These are phyloP conservation scores for Mycogona germanica DNA, from an alignment of 2,888 invertebrate genomes.

Conservation along the genomic window DNA sequence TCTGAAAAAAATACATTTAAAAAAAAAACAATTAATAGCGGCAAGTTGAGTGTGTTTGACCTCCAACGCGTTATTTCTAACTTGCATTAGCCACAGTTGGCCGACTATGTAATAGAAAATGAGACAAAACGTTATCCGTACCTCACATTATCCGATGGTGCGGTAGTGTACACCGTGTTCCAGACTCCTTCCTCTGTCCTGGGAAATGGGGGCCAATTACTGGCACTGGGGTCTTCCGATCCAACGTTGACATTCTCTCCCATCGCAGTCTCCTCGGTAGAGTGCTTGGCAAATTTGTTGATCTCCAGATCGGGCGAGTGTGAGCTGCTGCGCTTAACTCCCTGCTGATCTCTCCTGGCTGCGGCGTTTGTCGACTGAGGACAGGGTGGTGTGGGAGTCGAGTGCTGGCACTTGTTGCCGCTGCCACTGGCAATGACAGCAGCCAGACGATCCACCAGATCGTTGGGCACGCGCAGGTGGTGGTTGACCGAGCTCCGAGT, in stretches of 20 bases:
- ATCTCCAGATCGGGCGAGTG: conserved; percentile 44
- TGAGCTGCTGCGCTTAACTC: conserved; percentile 49
- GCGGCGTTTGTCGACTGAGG: not conserved
- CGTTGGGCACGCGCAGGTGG: not conserved
- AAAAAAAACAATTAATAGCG: no score
- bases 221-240: not conserved
- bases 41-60: no score
- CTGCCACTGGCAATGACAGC: not conserved
- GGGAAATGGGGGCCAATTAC: not conserved
- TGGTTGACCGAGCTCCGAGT: not conserved
- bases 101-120: no score
- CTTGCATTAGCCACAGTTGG: no score
- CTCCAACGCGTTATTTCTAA: no score
- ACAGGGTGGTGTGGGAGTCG: not conserved
- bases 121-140: no score
- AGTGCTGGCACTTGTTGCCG: not conserved
- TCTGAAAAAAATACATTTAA: no score
- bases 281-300: conserved; percentile 13
- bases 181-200: no score
- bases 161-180: no score
- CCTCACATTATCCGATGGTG: no score
- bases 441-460: not conserved
- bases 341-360: conserved; percentile 36
- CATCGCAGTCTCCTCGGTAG: conserved; percentile 2
- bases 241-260: not conserved